Evolutionary conservation across 2,797 vertebrate genomes (phyloP).

Genomic region (Peromyscus aztecus): DNA sequence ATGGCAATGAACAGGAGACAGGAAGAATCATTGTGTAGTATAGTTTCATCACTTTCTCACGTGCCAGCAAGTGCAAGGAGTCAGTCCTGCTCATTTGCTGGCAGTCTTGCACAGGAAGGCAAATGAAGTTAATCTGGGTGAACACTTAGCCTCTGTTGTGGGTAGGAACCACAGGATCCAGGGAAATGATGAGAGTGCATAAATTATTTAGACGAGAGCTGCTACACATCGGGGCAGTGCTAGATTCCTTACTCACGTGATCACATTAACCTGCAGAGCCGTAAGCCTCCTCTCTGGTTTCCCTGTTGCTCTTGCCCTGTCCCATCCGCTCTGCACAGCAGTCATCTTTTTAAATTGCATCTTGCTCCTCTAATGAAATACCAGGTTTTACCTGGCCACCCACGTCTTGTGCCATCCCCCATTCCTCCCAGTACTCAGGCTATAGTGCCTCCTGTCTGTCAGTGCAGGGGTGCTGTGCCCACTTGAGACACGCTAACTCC

Average conservation of each 20-base stretch:
- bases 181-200: background rate
- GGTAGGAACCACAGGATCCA: background rate
- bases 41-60: background rate
- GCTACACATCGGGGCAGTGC: background rate
- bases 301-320: background rate
- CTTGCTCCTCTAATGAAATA: background rate
- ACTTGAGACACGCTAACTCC: background rate
- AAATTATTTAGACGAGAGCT: constrained; percentile 8
- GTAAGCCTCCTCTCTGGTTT: background rate
- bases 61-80: background rate
- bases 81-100: background rate
- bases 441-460: background rate
- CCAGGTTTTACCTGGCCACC: background rate
- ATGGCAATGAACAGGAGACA: background rate
- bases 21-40: background rate
- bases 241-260: background rate
- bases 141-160: background rate
- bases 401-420: background rate
- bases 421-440: background rate
- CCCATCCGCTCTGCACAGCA: background rate
- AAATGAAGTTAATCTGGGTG: background rate
- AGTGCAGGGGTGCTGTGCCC: background rate
- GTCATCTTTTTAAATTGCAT: background rate
- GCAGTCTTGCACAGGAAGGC: background rate
- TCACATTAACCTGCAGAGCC: background rate